A percentile compares a stretch with the other conserved stretches of the same genome.
Conservation (phyloP, 2,888 invertebrate species). For the Erannis defoliaria region DNA sequence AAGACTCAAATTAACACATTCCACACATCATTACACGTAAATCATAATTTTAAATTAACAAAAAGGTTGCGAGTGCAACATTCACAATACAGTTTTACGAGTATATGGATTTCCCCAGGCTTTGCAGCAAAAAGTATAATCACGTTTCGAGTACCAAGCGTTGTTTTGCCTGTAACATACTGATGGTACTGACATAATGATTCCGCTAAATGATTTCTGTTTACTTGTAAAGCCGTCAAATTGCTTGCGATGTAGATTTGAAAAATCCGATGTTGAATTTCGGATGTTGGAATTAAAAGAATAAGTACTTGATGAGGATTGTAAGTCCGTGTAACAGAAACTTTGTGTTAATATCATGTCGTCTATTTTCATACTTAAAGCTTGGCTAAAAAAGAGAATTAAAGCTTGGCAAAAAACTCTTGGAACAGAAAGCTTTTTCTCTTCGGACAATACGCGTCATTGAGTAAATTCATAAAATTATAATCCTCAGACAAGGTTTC, state of each 20-base stretch:
- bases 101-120: conserved; percentile 30
- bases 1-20: conserved; percentile 24
- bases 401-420: too few species aligned
- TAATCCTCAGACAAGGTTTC: not conserved
- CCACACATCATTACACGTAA: conserved; percentile 15
- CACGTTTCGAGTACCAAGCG: conserved; percentile 23
- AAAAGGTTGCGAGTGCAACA: conserved; percentile 19
- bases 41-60: conserved; percentile 22
- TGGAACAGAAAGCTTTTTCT: too few species aligned
- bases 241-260: conserved; percentile 21
- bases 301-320: not conserved
- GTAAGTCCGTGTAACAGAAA: not conserved
- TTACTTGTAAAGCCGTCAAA: conserved; percentile 20
- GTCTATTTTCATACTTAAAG: too few species aligned
- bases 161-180: conserved; percentile 33
- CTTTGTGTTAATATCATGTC: too few species aligned
- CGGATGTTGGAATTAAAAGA: conserved; percentile 7
- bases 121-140: conserved; percentile 34
- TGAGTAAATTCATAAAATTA: too few species aligned
- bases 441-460: too few species aligned
- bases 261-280: conserved; percentile 2
- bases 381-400: too few species aligned
- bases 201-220: conserved; percentile 29
- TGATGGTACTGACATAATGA: conserved; percentile 35
- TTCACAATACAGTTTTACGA: conserved; percentile 20